Evolutionary conservation across 1,140 invertebrate species (phyloP), one percentile per base, ranked within the genome.

Genomic region (Plutomurus gul): DNA sequence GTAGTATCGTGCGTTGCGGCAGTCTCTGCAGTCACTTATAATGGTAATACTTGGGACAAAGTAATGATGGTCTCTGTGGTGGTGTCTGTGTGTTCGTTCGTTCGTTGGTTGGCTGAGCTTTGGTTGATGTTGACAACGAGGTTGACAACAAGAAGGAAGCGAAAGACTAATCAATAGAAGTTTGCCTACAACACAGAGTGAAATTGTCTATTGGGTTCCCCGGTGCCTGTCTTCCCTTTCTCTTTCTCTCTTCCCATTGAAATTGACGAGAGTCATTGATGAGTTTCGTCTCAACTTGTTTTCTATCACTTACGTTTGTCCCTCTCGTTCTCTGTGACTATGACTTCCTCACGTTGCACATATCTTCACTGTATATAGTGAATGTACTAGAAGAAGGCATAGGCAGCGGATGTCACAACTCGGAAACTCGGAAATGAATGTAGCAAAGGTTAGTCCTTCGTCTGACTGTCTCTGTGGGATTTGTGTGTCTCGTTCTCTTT

Each of bases 371-470:
- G n/a, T n/a, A n/a, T n/a, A n/a, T n/a, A n/a, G n/a, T n/a, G n/a
- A n/a, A n/a, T n/a, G n/a, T n/a, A n/a, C n/a, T n/a, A n/a, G n/a
- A n/a, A n/a, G n/a, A n/a, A n/a, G n/a, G n/a, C n/a, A n/a, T n/a
- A n/a, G n/a, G n/a, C n/a, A n/a, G n/a, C n/a, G n/a, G n/a, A n/a
- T n/a, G n/a, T n/a, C n/a, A n/a, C n/a, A n/a, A n/a, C n/a, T 37
- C 16, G 33, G 25, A n/a, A 27, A 16, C 30, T 30, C 33, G 16
- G 18, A 33, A 25, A 25, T 25, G 65, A 33, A 30, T 71, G 65
- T 25, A 25, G 25, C 65, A 71, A 71, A 71, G 65, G 65, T 71
- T 71, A 71, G 18, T n/a, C 65, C 18, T 71, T 71, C 65, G 13
- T 20, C n/a, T 16, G 49, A 30, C 18, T 30, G 33, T 71, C 65